Evolutionary conservation across 2,888 invertebrate genomes (phyloP), one percentile per base, ranked within the genome.

Genomic region (Colletes collaris): DNA sequence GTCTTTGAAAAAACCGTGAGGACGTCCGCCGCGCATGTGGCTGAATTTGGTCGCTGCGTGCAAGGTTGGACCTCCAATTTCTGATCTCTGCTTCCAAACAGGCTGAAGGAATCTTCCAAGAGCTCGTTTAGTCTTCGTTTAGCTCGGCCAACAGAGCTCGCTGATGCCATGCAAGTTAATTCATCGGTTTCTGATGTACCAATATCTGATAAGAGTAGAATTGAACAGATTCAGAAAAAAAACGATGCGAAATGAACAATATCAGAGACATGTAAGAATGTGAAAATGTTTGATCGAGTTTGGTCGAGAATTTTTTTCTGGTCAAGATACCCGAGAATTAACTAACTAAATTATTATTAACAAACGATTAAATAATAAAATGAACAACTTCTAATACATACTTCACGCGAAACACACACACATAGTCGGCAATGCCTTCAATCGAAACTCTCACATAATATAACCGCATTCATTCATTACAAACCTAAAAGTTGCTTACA

Each of bases 21-120:
- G 59, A 85, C 84, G 68, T 91, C 88, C 49, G 88, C 78, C 13
- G 86, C 67, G 49, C 67, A 80, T 52, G 80, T 64, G 62, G 86
- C 79, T 16, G 90, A 86, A 52, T 53, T 78, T 44, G 88, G 83
- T 62, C 86, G 84, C 37, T 82, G 85, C 16, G 82, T 63, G 86
- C 88, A n/a, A 50, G 83, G 66, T 19, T 76, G 85, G 13, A 68
- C n/a, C 58, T 93, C 91, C 13, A 94, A 94, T 84, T 94, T 95
- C 19, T 94, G 94, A 67, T 94, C 95, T 46, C 95, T 94, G 88
- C 95, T 96, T 4, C 96, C 96, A 92, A 96, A 96, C 74, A 97
- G 93, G 79, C 96, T 96, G 93, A 96, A 96, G 0, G 97, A 97
- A 87, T 97, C 97, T 88, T 97, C 97, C 90, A 97, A 94, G 8